Evolutionary conservation across 1,140 invertebrate species (phyloP), one percentile per base, ranked within the genome.

Genomic region (Tetramorium parvispinum): DNA sequence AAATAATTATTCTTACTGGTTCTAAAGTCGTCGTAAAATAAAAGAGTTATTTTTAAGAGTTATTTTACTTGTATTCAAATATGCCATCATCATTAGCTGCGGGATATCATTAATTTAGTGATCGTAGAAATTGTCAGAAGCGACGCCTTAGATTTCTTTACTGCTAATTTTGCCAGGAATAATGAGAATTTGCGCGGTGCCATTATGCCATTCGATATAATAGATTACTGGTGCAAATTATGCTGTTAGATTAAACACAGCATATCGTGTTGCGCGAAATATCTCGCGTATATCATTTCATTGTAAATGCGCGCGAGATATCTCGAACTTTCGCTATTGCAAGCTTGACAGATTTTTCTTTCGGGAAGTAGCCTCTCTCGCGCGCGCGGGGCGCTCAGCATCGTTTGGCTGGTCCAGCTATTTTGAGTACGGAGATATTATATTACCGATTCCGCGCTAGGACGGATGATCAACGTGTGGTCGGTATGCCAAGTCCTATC

Each of bases 331-430:
- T 3, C 16, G 37, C 53, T 59, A 43, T 83, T 53, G 40, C 53
- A 37, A 70, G 27, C 73, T 46, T 46, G 21, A 68, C 21, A 46
- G 11, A 57, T 21, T 16, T 73, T 32, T 49, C 37, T 75, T 75
- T 53, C 63, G 46, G 13, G 63, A 46, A 70, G 61, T 10, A 37
- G 21, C 43, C 18, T 43, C 1, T 13, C 27, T 2, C 55, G 71
- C 27, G 7, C 55, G 70, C 37, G 70, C 53, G 21, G n/a, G 65
- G 70, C 71, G 73, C 59, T 68, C 40, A 68, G 65, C 73, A 43
- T 86, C 86, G 61, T 86, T 91, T 88, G 89, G 91, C 87, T 89
- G 91, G 88, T 91, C 82, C 83, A 91, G 75, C 78, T 85, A 86
- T 87, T 85, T 90, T 78, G 73, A 68, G 57, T 83, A 68, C 76